Conservation (phyloP, 2,888 invertebrate genomes). For the Hemaris fuciformis region DNA sequence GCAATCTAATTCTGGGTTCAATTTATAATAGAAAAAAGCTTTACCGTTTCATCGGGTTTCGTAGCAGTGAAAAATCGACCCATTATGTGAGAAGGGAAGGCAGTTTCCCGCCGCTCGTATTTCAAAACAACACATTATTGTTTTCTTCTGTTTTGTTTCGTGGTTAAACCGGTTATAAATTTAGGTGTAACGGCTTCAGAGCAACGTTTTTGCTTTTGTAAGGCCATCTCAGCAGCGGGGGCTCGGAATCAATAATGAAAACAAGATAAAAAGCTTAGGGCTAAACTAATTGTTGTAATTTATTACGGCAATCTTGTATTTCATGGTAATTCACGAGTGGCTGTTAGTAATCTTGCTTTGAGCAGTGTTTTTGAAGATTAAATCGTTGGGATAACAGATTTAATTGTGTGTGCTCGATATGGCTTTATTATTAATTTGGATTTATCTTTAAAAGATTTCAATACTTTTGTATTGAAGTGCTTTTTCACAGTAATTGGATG, state of each 20-base stretch:
- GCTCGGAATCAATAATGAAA: slow-evolving; percentile 32
- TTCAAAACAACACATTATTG: slow-evolving; percentile 79
- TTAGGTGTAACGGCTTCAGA: slow-evolving; percentile 50
- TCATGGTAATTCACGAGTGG: slow-evolving; percentile 9
- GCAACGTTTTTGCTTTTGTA: slow-evolving; percentile 40
- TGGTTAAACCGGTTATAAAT: slow-evolving; percentile 68
- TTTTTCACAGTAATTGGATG: too few relatives aligned
- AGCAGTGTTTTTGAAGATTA: not conserved
- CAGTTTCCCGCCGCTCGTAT: slow-evolving; percentile 58
- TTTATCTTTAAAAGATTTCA: not conserved
- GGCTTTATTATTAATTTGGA: not conserved
- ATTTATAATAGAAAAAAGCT: slow-evolving; percentile 64
- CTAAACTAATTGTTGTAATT: slow-evolving; percentile 12
- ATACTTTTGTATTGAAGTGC: not conserved
- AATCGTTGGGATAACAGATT: slow-evolving; percentile 1
- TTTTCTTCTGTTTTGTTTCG: slow-evolving; percentile 69
- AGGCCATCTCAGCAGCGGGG: slow-evolving; percentile 20
- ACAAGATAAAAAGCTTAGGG: slow-evolving; percentile 20
- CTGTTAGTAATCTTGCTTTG: not conserved
- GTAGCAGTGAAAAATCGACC: slow-evolving; percentile 72
- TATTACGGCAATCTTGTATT: not conserved
- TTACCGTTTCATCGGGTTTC: slow-evolving; percentile 62
- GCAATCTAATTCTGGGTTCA: slow-evolving; percentile 53
- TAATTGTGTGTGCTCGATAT: not conserved
- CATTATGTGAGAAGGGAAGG: slow-evolving; percentile 60